Evolutionary conservation across 2,888 invertebrate genomes (phyloP), one percentile per base, ranked within the genome.

Genomic region (Linnaemya vulpina): DNA sequence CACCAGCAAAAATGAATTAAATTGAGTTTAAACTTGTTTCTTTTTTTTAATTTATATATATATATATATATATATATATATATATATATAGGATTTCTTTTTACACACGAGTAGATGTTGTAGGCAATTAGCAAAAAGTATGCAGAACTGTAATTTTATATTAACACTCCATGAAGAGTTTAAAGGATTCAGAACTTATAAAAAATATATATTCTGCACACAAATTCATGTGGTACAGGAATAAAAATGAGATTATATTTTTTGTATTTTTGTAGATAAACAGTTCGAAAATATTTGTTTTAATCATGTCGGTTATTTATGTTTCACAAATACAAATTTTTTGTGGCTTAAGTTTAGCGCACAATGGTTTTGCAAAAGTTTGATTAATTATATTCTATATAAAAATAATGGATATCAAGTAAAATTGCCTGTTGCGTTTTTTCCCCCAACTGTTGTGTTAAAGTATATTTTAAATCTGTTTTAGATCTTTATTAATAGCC

Each of bases 11-110:
- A 75, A 75, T 53, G n/a, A 22, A 25, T 55, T 77, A 68, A 77
- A 60, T 77, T 77, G 58, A 68, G 77, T 77, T 77, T 49, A 38
- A 77, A 68, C 4, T 68, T 49, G 49, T 49, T 40, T 9, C 22
- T 46, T 43, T 15, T 65, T 35, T 35, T 7, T 5, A 13, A 17
- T n/a, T n/a, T n/a, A n/a, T n/a, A n/a, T n/a, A n/a, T n/a, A n/a
- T n/a, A n/a, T n/a, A n/a, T n/a, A n/a, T n/a, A n/a, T n/a, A n/a
- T n/a, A n/a, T n/a, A n/a, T n/a, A n/a, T n/a, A n/a, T n/a, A n/a
- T n/a, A n/a, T n/a, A n/a, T 7, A 17, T 63, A 3, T 25, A 43
- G 11, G 7, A 38, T 49, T 20, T 65, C 15, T 38, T 55, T 43
- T 71, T 68, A 51, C 51, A 68, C 51, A 68, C 38, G 68, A 68